Evolutionary conservation across 2,797 vertebrate species (phyloP).

Genomic region (Syndactyla subalaris): DNA sequence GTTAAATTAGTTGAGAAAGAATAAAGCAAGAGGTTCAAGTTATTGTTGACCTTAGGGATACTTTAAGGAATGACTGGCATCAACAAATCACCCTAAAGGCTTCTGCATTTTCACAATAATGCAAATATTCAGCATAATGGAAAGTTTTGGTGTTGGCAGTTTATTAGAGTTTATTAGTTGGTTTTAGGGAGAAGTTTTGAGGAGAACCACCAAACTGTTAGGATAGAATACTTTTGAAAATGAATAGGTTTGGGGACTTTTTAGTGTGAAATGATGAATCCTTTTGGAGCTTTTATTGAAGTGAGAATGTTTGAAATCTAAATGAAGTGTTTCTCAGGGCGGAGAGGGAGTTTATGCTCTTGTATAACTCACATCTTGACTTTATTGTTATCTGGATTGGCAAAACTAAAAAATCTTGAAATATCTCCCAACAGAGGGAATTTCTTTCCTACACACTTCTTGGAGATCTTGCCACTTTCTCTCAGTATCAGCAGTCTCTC

Average conservation of each 20-base stretch:
- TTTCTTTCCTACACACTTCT: neutral
- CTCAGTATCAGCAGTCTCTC: neutral
- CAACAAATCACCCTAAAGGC: neutral
- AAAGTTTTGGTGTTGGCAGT: neutral
- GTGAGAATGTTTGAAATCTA: neutral
- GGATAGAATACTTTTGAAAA: neutral
- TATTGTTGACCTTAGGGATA: neutral
- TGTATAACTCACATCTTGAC: neutral
- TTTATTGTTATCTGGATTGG: neutral
- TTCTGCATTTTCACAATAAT: neutral
- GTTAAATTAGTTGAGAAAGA: neutral
- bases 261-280: neutral
- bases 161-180: neutral
- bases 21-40: neutral
- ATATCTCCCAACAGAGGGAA: neutral
- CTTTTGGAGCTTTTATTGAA: neutral
- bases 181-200: neutral
- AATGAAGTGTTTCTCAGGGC: neutral
- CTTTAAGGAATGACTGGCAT: neutral
- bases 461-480: neutral
- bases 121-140: neutral
- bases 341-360: neutral
- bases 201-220: neutral
- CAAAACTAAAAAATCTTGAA: neutral
- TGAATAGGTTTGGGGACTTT: neutral